Conservation (phyloP, 92 coral and sea anemone species). For the Palythoa heliodiscus region DNA sequence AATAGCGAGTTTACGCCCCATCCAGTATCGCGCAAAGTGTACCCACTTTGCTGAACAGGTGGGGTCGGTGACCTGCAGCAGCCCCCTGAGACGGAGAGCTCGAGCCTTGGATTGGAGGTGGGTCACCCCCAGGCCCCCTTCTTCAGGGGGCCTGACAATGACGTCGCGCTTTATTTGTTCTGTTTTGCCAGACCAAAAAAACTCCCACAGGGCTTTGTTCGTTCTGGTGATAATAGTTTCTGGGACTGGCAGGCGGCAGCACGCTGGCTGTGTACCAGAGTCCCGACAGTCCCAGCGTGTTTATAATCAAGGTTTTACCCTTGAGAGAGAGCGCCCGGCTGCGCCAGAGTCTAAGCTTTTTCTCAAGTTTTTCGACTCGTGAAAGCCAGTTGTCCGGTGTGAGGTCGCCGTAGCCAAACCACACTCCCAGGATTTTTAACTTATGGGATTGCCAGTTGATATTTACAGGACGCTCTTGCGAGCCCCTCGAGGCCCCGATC, state of each 20-base stretch:
- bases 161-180: neutral
- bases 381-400: no score
- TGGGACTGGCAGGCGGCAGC: neutral
- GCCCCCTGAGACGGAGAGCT: neutral
- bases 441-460: no score
- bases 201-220: neutral
- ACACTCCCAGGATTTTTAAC: no score
- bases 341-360: no score
- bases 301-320: no score
- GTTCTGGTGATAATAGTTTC: neutral
- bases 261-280: neutral
- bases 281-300: no score
- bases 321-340: no score
- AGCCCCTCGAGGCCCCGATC: no score
- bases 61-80: neutral
- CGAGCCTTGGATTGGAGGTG: conserved; percentile 5
- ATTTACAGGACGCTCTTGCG: no score
- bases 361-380: no score
- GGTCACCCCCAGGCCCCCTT: conserved; percentile 22
- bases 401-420: no score
- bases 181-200: conserved; percentile 41
- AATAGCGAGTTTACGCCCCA: neutral
- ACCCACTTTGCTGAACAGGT: conserved; percentile 26
- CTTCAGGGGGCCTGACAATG: neutral
- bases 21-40: conserved; percentile 37